These are phyloP conservation scores for Camponotus floridanus DNA, from an alignment of 1,140 invertebrate species.

Conservation along the genomic window DNA sequence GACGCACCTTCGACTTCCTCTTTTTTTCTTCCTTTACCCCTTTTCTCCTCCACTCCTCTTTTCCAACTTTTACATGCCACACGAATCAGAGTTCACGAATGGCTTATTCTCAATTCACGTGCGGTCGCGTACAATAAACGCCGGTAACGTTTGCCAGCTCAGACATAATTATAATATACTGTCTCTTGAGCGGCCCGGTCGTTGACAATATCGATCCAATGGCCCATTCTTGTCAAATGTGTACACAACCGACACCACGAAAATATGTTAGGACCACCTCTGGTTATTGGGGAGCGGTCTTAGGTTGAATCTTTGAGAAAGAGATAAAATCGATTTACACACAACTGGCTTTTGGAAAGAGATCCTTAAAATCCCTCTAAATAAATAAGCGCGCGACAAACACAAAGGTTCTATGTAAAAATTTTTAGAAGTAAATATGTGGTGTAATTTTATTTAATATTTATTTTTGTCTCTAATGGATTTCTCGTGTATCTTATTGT, in stretches of 20 bases:
- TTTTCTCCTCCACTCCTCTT: background rate
- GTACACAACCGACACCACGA: background rate
- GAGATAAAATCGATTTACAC: constrained; percentile 17
- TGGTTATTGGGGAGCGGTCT: background rate
- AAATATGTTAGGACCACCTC: background rate
- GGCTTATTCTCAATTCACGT: constrained; percentile 11
- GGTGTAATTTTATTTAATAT: background rate
- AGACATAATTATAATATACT: constrained; percentile 53
- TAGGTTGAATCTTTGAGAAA: constrained; percentile 45
- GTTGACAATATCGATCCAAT: constrained; percentile 45
- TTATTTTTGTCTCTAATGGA: background rate
- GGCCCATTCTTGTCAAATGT: constrained; percentile 57
- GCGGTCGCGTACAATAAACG: background rate
- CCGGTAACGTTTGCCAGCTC: constrained; percentile 42
- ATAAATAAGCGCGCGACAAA: background rate
- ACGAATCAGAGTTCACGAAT: constrained; percentile 20
- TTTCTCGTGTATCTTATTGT: background rate
- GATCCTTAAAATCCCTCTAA: background rate
- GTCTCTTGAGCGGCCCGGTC: background rate
- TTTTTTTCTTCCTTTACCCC: background rate
- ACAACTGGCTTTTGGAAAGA: background rate
- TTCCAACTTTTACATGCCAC: background rate
- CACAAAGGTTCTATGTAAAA: background rate
- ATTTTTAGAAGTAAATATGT: background rate
- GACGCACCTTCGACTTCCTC: constrained; percentile 7